Base-by-base conservation (phyloP, 2,113 vertebrate genomes). In the Eclectus roratus region DNA sequence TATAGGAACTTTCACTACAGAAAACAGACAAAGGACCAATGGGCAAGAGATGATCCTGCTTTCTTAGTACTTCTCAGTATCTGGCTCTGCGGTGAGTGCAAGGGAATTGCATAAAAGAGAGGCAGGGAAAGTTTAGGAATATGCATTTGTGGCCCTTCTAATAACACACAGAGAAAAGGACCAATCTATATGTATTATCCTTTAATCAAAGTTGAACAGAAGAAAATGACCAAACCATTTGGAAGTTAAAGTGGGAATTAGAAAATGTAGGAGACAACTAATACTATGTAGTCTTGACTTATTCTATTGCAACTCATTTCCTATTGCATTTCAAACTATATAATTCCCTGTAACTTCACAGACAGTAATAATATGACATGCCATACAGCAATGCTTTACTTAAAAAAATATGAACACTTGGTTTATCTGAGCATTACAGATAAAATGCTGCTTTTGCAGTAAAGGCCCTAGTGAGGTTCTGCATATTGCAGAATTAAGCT, bases 1-100 rank as follows among this genome's bases (percentile, higher is more conserved):
- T 99, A 99, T 80, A 98, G 99, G 86, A 99, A 99, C 97, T 99
- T 99, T 56, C 99, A 99, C 95, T 99, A 99, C 97, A 98, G 99
- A 55, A 99, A 99, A 92, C 99, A 99, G 97, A 99, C 99, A 5
- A 99, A 99, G 97, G 99, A 99, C 97, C 99, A 99, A 72, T 99
- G 99, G 99, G 99, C 99, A 4, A 97, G 99, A 70, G 99, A 99
- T 18, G 99, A 99, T 93, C 99, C 99, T 0, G 99, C 99, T 19
- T 99, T 99, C 94, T 97, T 99, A 46, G 99, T 99, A 5, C 97
- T 99, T 24, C 98, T 99, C 94, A 99, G 99, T 95, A 84, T 99
- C 94, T 99, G 99, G 99, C 98, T 99, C 10, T 99, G 99, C 15
- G 99, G 99, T 99, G 94, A 98, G 98, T 96, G 80, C 17, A 0